Evolutionary conservation across 2,888 invertebrate species (phyloP).

Genomic region (Uloborus plumipes): DNA sequence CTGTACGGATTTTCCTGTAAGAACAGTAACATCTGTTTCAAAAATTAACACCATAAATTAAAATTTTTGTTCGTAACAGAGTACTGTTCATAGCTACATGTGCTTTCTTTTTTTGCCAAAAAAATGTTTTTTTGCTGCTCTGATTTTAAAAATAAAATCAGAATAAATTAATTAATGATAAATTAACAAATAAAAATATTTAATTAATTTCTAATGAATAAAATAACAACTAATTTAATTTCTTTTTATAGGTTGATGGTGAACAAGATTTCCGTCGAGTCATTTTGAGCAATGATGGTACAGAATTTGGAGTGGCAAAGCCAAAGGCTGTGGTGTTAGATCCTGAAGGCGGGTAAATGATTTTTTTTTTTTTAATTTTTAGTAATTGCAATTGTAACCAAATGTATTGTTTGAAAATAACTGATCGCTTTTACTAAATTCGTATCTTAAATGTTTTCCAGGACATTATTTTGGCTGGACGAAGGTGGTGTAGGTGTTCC

Average conservation of each 20-base stretch:
- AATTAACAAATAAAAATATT: conserved; percentile 15
- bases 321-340: conserved; percentile 91
- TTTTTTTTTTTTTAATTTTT: background rate
- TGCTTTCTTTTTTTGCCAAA: too few species aligned
- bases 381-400: background rate
- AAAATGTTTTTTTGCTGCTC: too few species aligned
- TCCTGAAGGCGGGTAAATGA: conserved; percentile 86
- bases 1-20: too few species aligned
- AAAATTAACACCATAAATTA: too few species aligned
- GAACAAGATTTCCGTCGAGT: conserved; percentile 86
- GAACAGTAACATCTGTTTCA: too few species aligned
- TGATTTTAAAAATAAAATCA: too few species aligned
- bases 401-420: background rate
- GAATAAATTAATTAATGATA: too few species aligned
- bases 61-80: too few species aligned
- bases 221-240: too few species aligned
- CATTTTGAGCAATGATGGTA: conserved; percentile 90
- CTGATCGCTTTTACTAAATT: background rate
- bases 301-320: conserved; percentile 84
- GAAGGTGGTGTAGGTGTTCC: conserved; percentile 92
- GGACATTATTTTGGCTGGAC: conserved; percentile 95
- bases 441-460: conserved; percentile 70
- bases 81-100: too few species aligned
- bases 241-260: conserved; percentile 78
- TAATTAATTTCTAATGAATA: too few species aligned